phyloP scores from a whole-genome alignment of 2,888 invertebrate species.

The Cheilosia variabilis region DNA sequence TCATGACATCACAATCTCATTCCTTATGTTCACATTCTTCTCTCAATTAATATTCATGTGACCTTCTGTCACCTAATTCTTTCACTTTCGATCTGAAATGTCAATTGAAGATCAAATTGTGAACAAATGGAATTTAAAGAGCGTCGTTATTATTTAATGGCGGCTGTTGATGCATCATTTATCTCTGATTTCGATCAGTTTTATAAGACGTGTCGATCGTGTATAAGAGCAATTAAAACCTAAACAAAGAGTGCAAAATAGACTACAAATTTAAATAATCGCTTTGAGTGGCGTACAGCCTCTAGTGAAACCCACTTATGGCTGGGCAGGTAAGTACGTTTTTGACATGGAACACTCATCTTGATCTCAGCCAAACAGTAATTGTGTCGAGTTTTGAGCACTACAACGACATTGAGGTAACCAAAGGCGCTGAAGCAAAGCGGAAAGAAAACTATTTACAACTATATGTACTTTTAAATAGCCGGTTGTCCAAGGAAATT shows the following conservation, averaged over 20 bases:
- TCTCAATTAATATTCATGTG: conserved; percentile 53
- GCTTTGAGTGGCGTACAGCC: not conserved
- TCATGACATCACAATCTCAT: not conserved
- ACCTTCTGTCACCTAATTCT: conserved; percentile 53
- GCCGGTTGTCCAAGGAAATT: conserved; percentile 45
- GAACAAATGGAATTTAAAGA: conserved; percentile 42
- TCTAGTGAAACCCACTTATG: conserved; percentile 23
- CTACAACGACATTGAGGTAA: not conserved
- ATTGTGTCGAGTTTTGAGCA: conserved; percentile 42
- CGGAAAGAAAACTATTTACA: conserved; percentile 11
- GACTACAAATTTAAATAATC: conserved; percentile 44
- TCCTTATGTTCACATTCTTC: conserved; percentile 15
- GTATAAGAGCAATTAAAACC: conserved; percentile 35
- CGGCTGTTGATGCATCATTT: not conserved
- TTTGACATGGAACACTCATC: conserved; percentile 46
- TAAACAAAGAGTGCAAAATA: conserved; percentile 34
- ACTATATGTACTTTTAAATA: not conserved
- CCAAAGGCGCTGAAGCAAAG: not conserved
- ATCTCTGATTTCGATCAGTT: not conserved
- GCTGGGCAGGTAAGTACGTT: conserved; percentile 19
- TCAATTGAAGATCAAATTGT: conserved; percentile 67
- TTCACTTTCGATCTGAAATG: conserved; percentile 51
- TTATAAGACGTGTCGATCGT: conserved; percentile 7
- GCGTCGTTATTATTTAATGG: conserved; percentile 25
- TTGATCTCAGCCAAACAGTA: conserved; percentile 12